These are phyloP conservation scores for Takifugu bimaculatus DNA, from an alignment of 2,113 vertebrate genomes.

Conservation along the genomic window DNA sequence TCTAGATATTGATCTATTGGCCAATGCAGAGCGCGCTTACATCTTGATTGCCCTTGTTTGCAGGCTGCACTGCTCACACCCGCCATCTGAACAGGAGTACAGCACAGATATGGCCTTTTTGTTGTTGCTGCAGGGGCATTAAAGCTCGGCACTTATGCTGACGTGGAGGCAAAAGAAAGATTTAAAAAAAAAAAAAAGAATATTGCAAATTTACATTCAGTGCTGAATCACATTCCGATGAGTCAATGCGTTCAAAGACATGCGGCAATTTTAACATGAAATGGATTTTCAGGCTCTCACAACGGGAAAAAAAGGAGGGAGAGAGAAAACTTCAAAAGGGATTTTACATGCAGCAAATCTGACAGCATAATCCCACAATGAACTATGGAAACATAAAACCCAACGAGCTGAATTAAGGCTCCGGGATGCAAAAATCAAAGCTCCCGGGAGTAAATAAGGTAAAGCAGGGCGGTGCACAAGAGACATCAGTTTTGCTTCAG, in stretches of 20 bases:
- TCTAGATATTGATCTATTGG: slow-evolving; percentile 41
- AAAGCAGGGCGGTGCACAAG: slow-evolving; percentile 4
- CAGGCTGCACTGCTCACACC: slow-evolving; percentile 4
- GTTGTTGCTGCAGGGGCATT: slow-evolving; percentile 3
- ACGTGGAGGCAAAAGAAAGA: slow-evolving; percentile 12
- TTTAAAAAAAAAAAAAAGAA: neutral
- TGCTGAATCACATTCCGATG: slow-evolving; percentile 12
- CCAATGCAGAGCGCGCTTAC: slow-evolving; percentile 5
- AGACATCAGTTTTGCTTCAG: neutral
- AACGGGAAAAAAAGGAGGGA: no score
- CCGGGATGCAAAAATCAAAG: slow-evolving; percentile 25
- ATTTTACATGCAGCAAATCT: slow-evolving; percentile 46
- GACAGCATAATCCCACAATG: slow-evolving; percentile 51
- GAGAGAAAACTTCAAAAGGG: slow-evolving; percentile 33
- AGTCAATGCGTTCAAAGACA: slow-evolving; percentile 11
- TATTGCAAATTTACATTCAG: slow-evolving; percentile 6
- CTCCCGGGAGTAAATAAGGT: slow-evolving; percentile 17
- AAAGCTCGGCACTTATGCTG: neutral
- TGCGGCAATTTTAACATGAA: slow-evolving; percentile 9
- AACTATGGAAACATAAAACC: slow-evolving; percentile 31
- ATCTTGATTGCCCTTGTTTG: slow-evolving; percentile 43
- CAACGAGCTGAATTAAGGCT: slow-evolving; percentile 42
- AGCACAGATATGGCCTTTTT: neutral
- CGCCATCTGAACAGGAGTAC: neutral
- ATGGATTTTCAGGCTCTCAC: neutral